Evolutionary conservation across 2,888 invertebrate species (phyloP).

Genomic region (Trissoscelio sp.): DNA sequence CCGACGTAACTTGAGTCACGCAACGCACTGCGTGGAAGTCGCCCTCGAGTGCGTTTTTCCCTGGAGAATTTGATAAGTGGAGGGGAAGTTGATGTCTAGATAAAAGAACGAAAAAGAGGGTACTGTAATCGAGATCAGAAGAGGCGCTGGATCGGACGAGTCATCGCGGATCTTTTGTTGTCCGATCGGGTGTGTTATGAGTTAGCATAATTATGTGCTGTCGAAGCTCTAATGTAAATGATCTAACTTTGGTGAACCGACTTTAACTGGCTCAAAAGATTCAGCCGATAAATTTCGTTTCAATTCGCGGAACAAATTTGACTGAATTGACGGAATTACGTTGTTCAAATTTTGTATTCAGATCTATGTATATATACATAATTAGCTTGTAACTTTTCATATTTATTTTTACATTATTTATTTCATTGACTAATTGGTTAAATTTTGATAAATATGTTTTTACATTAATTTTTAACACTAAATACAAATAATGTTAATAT

Average conservation of each 20-base stretch:
- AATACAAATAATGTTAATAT: too few relatives aligned
- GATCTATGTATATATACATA: too few relatives aligned
- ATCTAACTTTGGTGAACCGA: constrained; percentile 7
- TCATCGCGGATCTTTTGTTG: constrained; percentile 61
- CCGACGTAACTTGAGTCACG: constrained; percentile 57
- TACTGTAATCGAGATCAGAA: constrained; percentile 52
- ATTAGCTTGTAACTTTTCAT: too few relatives aligned
- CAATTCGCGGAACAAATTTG: constrained; percentile 5
- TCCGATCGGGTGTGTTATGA: constrained; percentile 57
- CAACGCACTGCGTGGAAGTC: constrained; percentile 54
- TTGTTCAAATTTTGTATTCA: background rate
- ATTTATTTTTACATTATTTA: too few relatives aligned
- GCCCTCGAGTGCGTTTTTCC: constrained; percentile 42
- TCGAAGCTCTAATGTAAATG: constrained; percentile 53
- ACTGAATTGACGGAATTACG: background rate
- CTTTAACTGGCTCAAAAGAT: constrained; percentile 10
- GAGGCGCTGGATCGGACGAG: constrained; percentile 44
- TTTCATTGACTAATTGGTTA: too few relatives aligned
- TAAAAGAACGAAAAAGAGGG: constrained; percentile 46
- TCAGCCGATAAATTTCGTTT: constrained; percentile 13
- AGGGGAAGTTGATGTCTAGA: constrained; percentile 21
- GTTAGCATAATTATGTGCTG: constrained; percentile 57
- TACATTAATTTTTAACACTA: too few relatives aligned
- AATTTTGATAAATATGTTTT: too few relatives aligned
- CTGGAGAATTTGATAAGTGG: constrained; percentile 28